phyloP scores from a whole-genome alignment of 1,140 invertebrate genomes.

The Zeugodacus cucurbitae region DNA sequence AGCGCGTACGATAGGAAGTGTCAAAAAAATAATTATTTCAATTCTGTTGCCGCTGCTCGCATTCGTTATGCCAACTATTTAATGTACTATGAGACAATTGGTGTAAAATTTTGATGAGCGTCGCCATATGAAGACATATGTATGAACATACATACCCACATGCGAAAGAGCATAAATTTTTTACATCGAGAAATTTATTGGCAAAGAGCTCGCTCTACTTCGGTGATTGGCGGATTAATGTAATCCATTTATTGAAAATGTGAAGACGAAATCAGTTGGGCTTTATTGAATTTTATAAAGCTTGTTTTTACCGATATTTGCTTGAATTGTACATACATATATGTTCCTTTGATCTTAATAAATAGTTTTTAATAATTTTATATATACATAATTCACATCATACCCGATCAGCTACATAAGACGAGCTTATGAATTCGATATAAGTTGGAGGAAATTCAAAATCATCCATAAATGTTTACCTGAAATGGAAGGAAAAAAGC shows the following conservation, averaged over 20 bases:
- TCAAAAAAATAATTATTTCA: background rate
- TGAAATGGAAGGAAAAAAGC: background rate
- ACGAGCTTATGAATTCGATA: background rate
- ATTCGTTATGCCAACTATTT: background rate
- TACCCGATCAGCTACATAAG: background rate
- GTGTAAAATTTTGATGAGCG: background rate
- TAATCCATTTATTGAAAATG: no score
- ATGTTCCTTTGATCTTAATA: no score
- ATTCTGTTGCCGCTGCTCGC: background rate
- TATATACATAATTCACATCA: background rate
- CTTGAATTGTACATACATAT: background rate
- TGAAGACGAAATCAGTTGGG: no score
- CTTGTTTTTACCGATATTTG: no score
- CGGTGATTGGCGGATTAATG: no score
- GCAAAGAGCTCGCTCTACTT: background rate
- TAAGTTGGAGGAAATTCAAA: background rate
- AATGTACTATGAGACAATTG: background rate
- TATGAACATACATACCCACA: background rate
- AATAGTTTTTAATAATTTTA: background rate
- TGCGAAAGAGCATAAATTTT: background rate
- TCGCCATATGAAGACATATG: background rate
- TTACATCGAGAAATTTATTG: background rate
- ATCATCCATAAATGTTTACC: background rate
- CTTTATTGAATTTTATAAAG: no score
- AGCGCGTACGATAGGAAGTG: background rate